A percentile compares a stretch with the other conserved stretches of the same genome.
Evolutionary conservation across 2,888 invertebrate genomes (phyloP).

Genomic region (Acrobasis suavella): DNA sequence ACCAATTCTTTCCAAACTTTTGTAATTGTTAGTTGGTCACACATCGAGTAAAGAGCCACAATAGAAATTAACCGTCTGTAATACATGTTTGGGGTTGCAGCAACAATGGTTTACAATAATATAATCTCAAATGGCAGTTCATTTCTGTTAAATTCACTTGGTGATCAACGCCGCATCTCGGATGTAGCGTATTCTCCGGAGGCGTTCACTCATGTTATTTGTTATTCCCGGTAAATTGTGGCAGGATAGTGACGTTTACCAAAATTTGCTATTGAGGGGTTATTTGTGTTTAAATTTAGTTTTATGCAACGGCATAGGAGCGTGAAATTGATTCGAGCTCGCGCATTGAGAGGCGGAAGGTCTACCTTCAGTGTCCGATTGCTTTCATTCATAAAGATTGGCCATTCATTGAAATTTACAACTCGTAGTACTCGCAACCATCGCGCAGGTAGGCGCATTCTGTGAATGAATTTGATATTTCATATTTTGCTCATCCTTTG

Average conservation of each 20-base stretch:
- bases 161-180: conserved; percentile 43
- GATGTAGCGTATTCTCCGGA: conserved; percentile 59
- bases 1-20: conserved; percentile 1
- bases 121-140: conserved; percentile 64
- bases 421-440: conserved; percentile 56
- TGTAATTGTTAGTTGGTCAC: neutral
- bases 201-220: conserved; percentile 72
- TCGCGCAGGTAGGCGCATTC: conserved; percentile 60
- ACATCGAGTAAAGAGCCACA: conserved; percentile 31
- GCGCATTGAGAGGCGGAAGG: conserved; percentile 65
- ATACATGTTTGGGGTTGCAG: conserved; percentile 52
- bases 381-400: conserved; percentile 55
- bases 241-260: conserved; percentile 41
- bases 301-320: conserved; percentile 74
- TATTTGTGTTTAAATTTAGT: conserved; percentile 62
- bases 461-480: conserved; percentile 54
- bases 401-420: conserved; percentile 68
- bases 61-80: conserved; percentile 60
- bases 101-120: conserved; percentile 51
- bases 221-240: conserved; percentile 59
- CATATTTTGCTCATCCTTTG: conserved; percentile 32
- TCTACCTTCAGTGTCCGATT: conserved; percentile 47
- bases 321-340: conserved; percentile 73
- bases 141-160: conserved; percentile 59
- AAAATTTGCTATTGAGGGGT: conserved; percentile 47